Evolutionary conservation across 1,140 invertebrate species (phyloP).

Genomic region (Cyclina sinensis): DNA sequence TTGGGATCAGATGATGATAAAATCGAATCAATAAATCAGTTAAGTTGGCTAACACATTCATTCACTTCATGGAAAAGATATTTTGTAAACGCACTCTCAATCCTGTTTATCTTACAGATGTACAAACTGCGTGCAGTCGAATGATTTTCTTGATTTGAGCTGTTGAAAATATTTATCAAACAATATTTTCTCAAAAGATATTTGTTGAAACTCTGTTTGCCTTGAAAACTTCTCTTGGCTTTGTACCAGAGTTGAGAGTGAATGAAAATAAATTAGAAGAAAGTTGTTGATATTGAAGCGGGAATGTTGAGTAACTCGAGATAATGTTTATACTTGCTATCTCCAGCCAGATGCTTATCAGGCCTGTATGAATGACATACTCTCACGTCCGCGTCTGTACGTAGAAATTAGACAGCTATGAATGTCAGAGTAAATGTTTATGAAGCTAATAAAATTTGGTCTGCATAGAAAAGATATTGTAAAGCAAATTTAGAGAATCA

Average conservation of each 20-base stretch:
- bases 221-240: too few species aligned
- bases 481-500: too few species aligned
- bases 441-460: neutral
- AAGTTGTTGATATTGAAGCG: slow-evolving; percentile 5
- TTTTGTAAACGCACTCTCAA: too few species aligned
- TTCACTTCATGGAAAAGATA: too few species aligned
- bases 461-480: neutral
- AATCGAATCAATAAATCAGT: too few species aligned
- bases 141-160: neutral
- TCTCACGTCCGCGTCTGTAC: neutral
- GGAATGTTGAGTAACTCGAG: slow-evolving; percentile 35
- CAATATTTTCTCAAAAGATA: too few species aligned
- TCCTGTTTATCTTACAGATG: too few species aligned
- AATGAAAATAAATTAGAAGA: slow-evolving; percentile 41
- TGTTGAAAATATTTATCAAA: neutral
- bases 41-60: too few species aligned
- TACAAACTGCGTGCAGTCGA: neutral
- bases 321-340: slow-evolving; percentile 28
- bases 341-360: slow-evolving; percentile 17
- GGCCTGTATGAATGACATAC: slow-evolving; percentile 29
- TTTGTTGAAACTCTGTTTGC: too few species aligned
- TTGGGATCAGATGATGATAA: too few species aligned
- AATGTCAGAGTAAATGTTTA: neutral
- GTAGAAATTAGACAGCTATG: neutral
- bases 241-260: neutral